Percentiles rank a stretch among this genome's conserved stretches.
Evolutionary conservation across 2,888 invertebrate species (phyloP).

Genomic region (Acleris emargana): DNA sequence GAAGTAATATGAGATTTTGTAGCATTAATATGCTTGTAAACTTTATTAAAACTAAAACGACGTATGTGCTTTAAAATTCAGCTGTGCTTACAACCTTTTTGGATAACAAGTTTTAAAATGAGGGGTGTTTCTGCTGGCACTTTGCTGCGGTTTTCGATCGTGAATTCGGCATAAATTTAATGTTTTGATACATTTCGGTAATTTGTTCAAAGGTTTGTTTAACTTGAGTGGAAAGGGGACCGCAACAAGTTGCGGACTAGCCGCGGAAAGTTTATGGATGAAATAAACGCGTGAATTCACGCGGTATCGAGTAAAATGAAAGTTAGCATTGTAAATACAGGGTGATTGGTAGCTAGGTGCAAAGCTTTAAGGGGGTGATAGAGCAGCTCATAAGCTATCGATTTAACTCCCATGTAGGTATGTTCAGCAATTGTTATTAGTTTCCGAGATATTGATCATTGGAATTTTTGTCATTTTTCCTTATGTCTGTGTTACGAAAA

Average conservation of each 20-base stretch:
- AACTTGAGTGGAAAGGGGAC: constrained; percentile 2
- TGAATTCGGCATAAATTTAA: constrained; percentile 15
- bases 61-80: not conserved
- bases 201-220: constrained; percentile 19
- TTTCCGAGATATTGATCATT: no score
- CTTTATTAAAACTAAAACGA: not conserved
- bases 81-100: not conserved
- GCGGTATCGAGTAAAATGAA: not conserved
- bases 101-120: not conserved
- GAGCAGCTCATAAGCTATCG: no score
- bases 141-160: constrained; percentile 8
- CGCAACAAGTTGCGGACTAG: constrained; percentile 11
- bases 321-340: no score
- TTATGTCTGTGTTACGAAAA: no score
- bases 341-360: no score
- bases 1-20: not conserved
- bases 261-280: not conserved
- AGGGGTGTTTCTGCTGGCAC: constrained; percentile 13
- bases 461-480: no score
- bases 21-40: not conserved
- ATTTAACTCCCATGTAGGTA: no score
- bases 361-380: no score
- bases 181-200: constrained; percentile 17
- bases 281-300: not conserved
- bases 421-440: no score